These are phyloP conservation scores for Aphis craccivora DNA, from an alignment of 1,140 invertebrate species.

Conservation along the genomic window DNA sequence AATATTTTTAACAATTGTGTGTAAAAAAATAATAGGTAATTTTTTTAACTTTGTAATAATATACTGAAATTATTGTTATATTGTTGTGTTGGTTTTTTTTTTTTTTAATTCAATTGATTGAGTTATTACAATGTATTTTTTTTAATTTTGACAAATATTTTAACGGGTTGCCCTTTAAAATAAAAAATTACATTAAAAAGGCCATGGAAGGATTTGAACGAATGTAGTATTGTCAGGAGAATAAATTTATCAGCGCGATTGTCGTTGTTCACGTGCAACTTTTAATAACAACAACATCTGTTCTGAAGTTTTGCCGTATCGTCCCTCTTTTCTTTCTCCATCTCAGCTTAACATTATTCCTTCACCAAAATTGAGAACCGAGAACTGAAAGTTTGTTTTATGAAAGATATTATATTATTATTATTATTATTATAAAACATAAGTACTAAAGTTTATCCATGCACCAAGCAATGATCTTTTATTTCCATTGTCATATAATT, in stretches of 20 bases:
- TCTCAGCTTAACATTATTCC: conserved; percentile 1
- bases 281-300: conserved; percentile 53
- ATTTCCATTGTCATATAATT: conserved; percentile 8
- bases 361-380: not conserved
- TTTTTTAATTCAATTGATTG: not conserved
- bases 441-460: not conserved
- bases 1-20: not conserved
- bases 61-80: not conserved
- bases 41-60: not conserved
- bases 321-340: not conserved
- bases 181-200: not conserved
- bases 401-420: not conserved
- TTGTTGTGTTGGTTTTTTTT: not conserved
- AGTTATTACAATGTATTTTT: not conserved
- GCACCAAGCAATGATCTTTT: not conserved
- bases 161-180: not conserved
- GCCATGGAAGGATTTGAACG: not conserved
- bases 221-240: not conserved
- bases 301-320: conserved; percentile 38
- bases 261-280: conserved; percentile 36
- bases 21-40: not conserved
- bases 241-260: not conserved
- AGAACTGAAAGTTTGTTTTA: conserved; percentile 18
- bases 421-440: conserved; percentile 26
- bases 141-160: not conserved